Percentiles rank a stretch among this genome's conserved stretches.
Conservation (phyloP, 2,888 invertebrate genomes). For the Athrips mouffetella region DNA sequence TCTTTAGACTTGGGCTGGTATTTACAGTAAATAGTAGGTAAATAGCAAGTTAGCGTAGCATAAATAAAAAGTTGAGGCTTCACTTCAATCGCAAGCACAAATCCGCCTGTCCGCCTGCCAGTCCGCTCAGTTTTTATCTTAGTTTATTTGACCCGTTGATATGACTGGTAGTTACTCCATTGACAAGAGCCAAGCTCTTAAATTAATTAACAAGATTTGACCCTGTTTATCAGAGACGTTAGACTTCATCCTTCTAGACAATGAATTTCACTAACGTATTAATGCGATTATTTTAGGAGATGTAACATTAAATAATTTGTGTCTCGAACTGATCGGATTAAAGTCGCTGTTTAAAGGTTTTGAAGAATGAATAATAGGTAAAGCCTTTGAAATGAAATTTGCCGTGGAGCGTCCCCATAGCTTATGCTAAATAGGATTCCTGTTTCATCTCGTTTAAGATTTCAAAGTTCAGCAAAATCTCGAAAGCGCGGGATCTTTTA, state of each 20-base stretch:
- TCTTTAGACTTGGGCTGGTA: not conserved
- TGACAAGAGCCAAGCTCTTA: too few species aligned
- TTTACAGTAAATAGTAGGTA: slow-evolving; percentile 1
- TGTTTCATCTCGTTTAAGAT: slow-evolving; percentile 56
- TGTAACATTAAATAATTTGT: not conserved
- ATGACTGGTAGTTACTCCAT: too few species aligned
- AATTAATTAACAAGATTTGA: too few species aligned
- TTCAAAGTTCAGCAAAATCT: slow-evolving; percentile 40
- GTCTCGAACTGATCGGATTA: slow-evolving; percentile 19
- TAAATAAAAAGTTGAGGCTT: slow-evolving; percentile 24
- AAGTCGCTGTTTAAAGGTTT: slow-evolving; percentile 20
- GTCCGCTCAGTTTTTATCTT: slow-evolving; percentile 30
- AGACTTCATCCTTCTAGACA: too few species aligned
- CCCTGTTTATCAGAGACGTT: too few species aligned
- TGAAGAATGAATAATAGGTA: slow-evolving; percentile 30
- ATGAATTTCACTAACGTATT: too few species aligned
- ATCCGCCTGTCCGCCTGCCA: slow-evolving; percentile 47
- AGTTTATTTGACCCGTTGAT: not conserved
- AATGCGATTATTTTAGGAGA: not conserved
- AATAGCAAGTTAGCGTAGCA: slow-evolving; percentile 1
- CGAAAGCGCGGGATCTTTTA: slow-evolving; percentile 32
- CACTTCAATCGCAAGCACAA: slow-evolving; percentile 31
- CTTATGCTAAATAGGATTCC: slow-evolving; percentile 57
- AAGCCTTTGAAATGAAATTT: slow-evolving; percentile 39
- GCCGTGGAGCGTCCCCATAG: slow-evolving; percentile 32